Percentiles rank a stretch among this genome's conserved stretches.
Conservation (phyloP, 2,797 vertebrate genomes). For the Squalus acanthias region DNA sequence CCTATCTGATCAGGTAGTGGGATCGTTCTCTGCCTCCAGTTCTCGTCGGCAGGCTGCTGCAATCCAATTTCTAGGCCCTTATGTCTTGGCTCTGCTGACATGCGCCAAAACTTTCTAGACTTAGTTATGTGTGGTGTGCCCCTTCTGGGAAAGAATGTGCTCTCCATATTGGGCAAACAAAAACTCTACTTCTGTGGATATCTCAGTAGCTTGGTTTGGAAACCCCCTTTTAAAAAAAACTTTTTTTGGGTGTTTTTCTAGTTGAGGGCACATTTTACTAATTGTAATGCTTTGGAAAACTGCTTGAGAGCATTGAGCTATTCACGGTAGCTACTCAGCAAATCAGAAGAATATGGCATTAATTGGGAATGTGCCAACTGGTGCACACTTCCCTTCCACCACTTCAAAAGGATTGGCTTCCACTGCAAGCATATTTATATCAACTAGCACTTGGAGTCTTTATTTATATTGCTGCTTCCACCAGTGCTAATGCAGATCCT, state of each 20-base stretch:
- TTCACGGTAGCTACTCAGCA: neutral
- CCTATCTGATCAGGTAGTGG: neutral
- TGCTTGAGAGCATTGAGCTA: neutral
- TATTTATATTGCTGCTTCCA: neutral
- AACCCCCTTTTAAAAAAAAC: neutral
- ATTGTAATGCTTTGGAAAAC: neutral
- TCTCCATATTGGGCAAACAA: neutral
- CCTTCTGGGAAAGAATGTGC: neutral
- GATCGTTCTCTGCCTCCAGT: neutral
- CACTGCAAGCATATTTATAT: neutral
- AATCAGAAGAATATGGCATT: neutral
- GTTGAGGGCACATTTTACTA: neutral
- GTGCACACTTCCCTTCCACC: neutral
- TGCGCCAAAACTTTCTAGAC: neutral
- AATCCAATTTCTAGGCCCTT: neutral
- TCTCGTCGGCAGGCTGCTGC: neutral
- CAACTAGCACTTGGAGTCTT: neutral
- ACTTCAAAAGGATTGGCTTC: neutral
- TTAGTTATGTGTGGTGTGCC: neutral
- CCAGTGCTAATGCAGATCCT: no score
- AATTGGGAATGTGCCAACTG: neutral
- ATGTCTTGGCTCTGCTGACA: neutral
- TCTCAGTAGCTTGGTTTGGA: neutral
- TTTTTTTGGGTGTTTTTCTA: neutral
- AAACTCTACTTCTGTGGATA: neutral